These are phyloP conservation scores for Axea sp. DNA, from an alignment of 2,888 invertebrate genomes.

Conservation along the genomic window DNA sequence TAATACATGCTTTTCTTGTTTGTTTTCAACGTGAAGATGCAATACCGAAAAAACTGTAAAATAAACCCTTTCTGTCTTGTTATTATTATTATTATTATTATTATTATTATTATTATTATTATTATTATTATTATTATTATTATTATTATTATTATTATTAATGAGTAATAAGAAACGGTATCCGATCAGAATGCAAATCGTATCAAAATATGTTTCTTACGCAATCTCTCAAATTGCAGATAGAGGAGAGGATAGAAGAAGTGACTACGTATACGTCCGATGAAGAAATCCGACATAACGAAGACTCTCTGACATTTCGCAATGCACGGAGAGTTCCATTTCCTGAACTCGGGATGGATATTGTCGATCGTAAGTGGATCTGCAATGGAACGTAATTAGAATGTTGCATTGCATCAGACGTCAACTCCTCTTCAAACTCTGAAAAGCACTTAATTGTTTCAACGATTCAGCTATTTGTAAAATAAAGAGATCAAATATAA, in stretches of 20 bases:
- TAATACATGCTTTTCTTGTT: too few species aligned
- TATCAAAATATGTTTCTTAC: conserved; percentile 12
- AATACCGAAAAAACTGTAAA: too few species aligned
- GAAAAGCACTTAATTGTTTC: too few species aligned
- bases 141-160: not conserved
- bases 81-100: too few species aligned
- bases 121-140: not conserved
- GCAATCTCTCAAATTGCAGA: conserved; percentile 69
- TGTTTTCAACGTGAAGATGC: too few species aligned
- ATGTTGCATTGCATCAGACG: too few species aligned
- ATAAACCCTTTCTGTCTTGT: too few species aligned
- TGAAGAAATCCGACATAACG: conserved; percentile 70
- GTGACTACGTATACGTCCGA: conserved; percentile 77
- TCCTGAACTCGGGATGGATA: conserved; percentile 86
- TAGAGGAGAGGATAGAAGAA: conserved; percentile 80
- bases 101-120: too few species aligned
- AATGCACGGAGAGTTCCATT: conserved; percentile 82
- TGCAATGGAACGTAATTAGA: too few species aligned
- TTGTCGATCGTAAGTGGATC: conserved; percentile 80
- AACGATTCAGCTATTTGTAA: too few species aligned
- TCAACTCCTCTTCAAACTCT: too few species aligned
- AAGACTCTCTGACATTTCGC: conserved; percentile 69
- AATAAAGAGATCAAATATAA: too few species aligned
- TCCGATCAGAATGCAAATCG: conserved; percentile 27
- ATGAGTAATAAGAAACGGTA: conserved; percentile 12